Evolutionary conservation across 2,113 vertebrate species (phyloP).

Genomic region (Hassar affinis): DNA sequence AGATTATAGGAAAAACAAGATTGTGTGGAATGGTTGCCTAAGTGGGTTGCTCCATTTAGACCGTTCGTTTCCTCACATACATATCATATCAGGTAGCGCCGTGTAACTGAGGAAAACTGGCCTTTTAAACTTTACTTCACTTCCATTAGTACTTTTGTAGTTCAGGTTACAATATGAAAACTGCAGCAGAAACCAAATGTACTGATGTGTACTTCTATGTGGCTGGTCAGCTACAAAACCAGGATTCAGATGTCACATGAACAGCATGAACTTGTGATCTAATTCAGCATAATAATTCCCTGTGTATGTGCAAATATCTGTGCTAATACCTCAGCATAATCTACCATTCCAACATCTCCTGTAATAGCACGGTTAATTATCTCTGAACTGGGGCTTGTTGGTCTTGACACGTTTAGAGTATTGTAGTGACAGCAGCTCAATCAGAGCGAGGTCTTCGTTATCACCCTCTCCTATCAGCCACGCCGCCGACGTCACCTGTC

Average conservation of each 20-base stretch:
- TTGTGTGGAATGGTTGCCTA: constrained; percentile 61
- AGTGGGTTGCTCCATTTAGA: constrained; percentile 65
- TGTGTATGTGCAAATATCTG: constrained; percentile 24
- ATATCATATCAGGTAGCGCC: constrained; percentile 59
- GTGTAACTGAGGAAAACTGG: constrained; percentile 32
- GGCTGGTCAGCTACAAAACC: constrained; percentile 6
- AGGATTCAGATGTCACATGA: neutral
- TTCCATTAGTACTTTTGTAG: constrained; percentile 31
- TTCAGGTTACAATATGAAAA: constrained; percentile 17
- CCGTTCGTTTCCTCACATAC: constrained; percentile 48
- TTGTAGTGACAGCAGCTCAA: constrained; percentile 61
- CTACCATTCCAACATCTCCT: constrained; percentile 35
- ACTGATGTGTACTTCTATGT: neutral
- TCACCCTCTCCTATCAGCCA: constrained; percentile 74
- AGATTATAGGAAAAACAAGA: constrained; percentile 66
- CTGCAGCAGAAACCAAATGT: neutral
- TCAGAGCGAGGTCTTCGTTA: constrained; percentile 71
- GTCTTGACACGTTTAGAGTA: constrained; percentile 54
- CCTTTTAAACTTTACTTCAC: constrained; percentile 31
- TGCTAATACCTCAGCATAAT: constrained; percentile 26
- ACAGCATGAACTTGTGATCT: constrained; percentile 6
- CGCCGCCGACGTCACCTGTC: constrained; percentile 81
- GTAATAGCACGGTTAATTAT: constrained; percentile 60
- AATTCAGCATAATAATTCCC: neutral
- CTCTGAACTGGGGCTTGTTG: constrained; percentile 66